These are phyloP conservation scores for Podarcis lilfordi DNA, from an alignment of 2,797 vertebrate species.

Conservation along the genomic window DNA sequence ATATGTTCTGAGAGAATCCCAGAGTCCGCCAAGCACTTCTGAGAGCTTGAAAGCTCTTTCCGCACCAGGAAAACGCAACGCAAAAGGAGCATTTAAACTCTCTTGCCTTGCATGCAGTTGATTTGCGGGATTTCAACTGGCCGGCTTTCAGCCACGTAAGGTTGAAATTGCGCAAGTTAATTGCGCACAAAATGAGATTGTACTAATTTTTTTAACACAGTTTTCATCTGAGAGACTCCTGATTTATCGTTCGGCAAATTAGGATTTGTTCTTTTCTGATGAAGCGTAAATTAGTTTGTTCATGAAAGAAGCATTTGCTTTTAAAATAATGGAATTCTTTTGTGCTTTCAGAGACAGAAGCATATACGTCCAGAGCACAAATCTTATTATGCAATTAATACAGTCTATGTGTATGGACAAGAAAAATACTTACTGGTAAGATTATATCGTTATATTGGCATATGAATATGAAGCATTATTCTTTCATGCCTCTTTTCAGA, in stretches of 20 bases:
- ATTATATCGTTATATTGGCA: background rate
- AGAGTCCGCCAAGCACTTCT: too few species aligned
- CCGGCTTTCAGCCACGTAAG: too few species aligned
- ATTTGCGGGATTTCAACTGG: too few species aligned
- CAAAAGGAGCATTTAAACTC: too few species aligned
- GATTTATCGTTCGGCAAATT: background rate
- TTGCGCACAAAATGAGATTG: too few species aligned
- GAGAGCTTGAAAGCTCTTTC: too few species aligned
- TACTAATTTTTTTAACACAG: background rate
- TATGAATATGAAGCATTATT: background rate
- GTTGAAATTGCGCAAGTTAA: too few species aligned
- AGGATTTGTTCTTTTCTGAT: background rate
- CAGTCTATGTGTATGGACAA: conserved; percentile 96
- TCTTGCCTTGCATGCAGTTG: too few species aligned
- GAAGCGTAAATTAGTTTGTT: background rate
- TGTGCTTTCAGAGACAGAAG: conserved; percentile 85
- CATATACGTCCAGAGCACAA: conserved; percentile 92
- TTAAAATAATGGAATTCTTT: conserved; percentile 46
- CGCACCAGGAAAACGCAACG: too few species aligned
- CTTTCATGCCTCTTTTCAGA: background rate
- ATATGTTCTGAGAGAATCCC: background rate
- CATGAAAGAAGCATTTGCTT: conserved; percentile 23
- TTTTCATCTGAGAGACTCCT: background rate
- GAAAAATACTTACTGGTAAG: conserved; percentile 98
- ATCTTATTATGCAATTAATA: conserved; percentile 95